Evolutionary conservation across 2,797 vertebrate genomes (phyloP).

Genomic region (Mus caroli): DNA sequence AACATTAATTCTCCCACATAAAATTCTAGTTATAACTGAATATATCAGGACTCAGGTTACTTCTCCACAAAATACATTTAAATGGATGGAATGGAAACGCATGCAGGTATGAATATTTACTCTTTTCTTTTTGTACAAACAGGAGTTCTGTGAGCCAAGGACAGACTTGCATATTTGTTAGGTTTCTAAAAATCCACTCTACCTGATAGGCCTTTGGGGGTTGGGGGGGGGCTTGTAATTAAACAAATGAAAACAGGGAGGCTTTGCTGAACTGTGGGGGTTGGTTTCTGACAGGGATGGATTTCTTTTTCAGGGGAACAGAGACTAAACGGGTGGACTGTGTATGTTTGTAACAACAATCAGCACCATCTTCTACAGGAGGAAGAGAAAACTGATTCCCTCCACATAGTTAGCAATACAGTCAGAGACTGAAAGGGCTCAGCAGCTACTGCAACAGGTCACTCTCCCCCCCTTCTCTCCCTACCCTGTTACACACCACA

Average conservation of each 20-base stretch:
- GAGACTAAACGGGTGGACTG: not conserved
- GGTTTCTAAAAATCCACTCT: conserved; percentile 75
- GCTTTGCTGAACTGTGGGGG: conserved; percentile 38
- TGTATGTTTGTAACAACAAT: not conserved
- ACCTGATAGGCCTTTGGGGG: not conserved
- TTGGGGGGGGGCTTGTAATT: conserved; percentile 61
- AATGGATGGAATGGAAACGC: not conserved
- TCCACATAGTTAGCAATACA: not conserved
- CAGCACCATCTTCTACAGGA: not conserved
- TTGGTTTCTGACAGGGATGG: conserved; percentile 30
- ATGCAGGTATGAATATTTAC: conserved; percentile 56
- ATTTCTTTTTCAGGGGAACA: not conserved
- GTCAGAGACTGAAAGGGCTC: not conserved
- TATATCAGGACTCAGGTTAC: conserved; percentile 45
- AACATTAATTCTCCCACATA: not conserved
- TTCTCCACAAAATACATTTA: conserved; percentile 49
- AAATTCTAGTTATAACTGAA: conserved; percentile 40
- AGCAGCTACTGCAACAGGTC: not conserved
- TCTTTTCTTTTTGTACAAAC: conserved; percentile 44
- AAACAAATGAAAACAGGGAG: conserved; percentile 54
- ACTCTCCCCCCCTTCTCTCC: too few relatives aligned
- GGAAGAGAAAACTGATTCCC: not conserved
- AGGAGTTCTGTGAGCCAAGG: conserved; percentile 53
- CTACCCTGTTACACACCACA: not conserved
- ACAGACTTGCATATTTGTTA: conserved; percentile 68